Conservation (phyloP, 1,140 invertebrate genomes). For the Notospermus geniculatus region DNA sequence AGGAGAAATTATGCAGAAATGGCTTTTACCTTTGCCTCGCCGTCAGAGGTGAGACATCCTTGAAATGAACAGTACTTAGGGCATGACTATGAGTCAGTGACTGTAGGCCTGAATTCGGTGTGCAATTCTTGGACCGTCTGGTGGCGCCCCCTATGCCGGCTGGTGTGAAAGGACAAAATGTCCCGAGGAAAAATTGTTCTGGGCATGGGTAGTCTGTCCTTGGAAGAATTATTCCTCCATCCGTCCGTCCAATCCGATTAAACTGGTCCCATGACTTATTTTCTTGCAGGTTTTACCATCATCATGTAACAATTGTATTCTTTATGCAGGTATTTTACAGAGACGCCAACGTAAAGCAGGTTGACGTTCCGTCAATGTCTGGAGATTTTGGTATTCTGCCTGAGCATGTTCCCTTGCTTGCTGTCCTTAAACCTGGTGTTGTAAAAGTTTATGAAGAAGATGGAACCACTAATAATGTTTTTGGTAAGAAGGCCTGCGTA, state of each 20-base stretch:
- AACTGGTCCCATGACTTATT: too few relatives aligned
- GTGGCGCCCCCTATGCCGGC: too few relatives aligned
- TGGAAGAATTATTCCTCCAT: too few relatives aligned
- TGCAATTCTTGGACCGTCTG: too few relatives aligned
- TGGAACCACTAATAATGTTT: constrained; percentile 76
- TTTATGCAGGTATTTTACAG: constrained; percentile 85
- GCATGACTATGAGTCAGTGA: too few relatives aligned
- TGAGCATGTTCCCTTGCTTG: constrained; percentile 94
- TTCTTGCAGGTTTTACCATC: too few relatives aligned
- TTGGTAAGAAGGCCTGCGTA: constrained; percentile 46
- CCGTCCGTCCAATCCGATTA: too few relatives aligned
- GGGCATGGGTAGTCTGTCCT: too few relatives aligned
- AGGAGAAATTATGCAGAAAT: constrained; percentile 32
- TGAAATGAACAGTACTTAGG: too few relatives aligned
- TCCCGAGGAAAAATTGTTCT: too few relatives aligned
- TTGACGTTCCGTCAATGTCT: constrained; percentile 97
- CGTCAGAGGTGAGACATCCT: constrained; percentile 29
- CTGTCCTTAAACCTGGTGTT: constrained; percentile 93
- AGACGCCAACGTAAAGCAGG: constrained; percentile 82
- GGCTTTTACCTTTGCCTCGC: constrained; percentile 50
- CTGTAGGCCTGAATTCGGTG: too few relatives aligned
- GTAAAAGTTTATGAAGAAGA: constrained; percentile 89
- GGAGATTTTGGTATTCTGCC: constrained; percentile 96
- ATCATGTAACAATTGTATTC: constrained; percentile 20
- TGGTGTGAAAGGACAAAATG: too few relatives aligned